phyloP scores from a whole-genome alignment of 2,797 vertebrate genomes.

The Etheostoma nigrum region DNA sequence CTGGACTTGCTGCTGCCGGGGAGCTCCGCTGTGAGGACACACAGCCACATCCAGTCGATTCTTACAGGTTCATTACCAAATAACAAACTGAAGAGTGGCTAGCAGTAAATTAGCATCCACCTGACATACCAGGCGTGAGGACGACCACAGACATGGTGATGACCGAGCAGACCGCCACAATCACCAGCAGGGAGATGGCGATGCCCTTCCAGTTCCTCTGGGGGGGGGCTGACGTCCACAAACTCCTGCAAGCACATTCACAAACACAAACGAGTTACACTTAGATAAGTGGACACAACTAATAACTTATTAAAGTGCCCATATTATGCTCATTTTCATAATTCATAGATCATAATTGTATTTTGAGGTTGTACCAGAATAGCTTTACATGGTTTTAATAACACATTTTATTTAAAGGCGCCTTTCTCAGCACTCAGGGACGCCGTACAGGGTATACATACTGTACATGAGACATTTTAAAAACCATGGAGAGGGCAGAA shows the following conservation, averaged over 20 bases:
- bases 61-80: background rate
- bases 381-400: too few species aligned
- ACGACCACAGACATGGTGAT: conserved; percentile 95
- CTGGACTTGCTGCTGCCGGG: conserved; percentile 87
- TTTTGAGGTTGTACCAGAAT: too few species aligned
- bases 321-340: too few species aligned
- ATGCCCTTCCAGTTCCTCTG: conserved; percentile 98
- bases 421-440: too few species aligned
- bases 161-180: conserved; percentile 93
- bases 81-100: too few species aligned
- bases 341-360: too few species aligned
- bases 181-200: conserved; percentile 94
- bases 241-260: conserved; percentile 80
- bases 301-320: too few species aligned
- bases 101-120: rapidly evolving
- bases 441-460: too few species aligned
- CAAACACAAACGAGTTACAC: conserved; percentile 38
- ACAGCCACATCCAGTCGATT: background rate
- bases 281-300: too few species aligned
- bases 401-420: too few species aligned
- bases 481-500: too few species aligned
- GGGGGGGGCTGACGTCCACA: conserved; percentile 88
- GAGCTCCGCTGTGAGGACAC: conserved; percentile 81
- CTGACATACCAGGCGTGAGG: conserved; percentile 89
- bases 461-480: too few species aligned